These are phyloP conservation scores for Drosophila carrolli DNA, from an alignment of 1,140 invertebrate species.

Conservation along the genomic window DNA sequence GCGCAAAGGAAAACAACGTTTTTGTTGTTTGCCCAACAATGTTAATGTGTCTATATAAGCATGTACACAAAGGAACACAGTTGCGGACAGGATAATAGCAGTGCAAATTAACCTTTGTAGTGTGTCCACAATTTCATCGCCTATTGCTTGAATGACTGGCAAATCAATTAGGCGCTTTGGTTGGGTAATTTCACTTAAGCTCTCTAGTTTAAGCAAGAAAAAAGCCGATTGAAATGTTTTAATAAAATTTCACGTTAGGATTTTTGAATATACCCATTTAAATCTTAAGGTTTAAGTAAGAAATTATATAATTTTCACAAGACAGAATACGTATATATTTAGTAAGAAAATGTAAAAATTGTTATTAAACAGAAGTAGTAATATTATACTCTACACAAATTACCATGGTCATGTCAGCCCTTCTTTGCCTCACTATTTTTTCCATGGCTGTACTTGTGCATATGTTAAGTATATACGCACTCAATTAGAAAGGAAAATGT, in stretches of 20 bases:
- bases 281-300: too few species aligned
- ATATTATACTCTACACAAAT: too few species aligned
- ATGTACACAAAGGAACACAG: slow-evolving; percentile 28
- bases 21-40: slow-evolving; percentile 44
- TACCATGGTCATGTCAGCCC: neutral
- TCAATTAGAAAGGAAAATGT: slow-evolving; percentile 69
- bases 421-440: neutral
- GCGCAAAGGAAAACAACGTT: slow-evolving; percentile 17
- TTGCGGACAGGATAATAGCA: slow-evolving; percentile 27
- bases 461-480: slow-evolving; percentile 57
- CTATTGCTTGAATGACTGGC: too few species aligned
- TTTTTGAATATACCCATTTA: too few species aligned
- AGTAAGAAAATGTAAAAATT: too few species aligned
- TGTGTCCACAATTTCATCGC: neutral
- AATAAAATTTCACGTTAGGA: too few species aligned
- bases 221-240: neutral
- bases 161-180: neutral
- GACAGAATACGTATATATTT: too few species aligned
- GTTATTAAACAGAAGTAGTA: too few species aligned
- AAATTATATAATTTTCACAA: too few species aligned
- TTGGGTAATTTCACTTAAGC: slow-evolving; percentile 4
- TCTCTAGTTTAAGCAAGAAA: neutral
- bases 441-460: slow-evolving; percentile 12
- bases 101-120: slow-evolving; percentile 23
- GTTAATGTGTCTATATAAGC: slow-evolving; percentile 51